Evolutionary conservation across 2,797 vertebrate species (phyloP), one percentile per base, ranked within the genome.

Genomic region (Enteromius argenteus): DNA sequence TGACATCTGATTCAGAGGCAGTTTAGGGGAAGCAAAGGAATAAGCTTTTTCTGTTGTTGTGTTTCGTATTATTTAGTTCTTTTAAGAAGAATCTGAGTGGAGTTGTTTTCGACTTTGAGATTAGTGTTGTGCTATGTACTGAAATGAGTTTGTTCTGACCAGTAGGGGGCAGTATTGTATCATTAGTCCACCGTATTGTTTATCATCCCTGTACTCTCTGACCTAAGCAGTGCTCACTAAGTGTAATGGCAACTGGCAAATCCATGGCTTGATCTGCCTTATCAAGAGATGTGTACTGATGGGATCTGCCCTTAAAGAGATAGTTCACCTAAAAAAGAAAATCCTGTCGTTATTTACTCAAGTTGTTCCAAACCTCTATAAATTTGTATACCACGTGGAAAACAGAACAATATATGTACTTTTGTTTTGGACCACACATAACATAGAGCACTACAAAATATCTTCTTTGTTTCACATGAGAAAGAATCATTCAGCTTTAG

Each of bases 131-230:
- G 15, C 8, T 30, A 0, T 35, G 19, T 37, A 4, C 27, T n/a
- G 6, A 62, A 58, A n/a, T 69, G 4, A 42, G 73, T 46, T 30
- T 79, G 23, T 44, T 78, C 46, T 84, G 56, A 49, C 90, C 94
- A 94, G 39, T 83, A 68, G 95, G 88, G 92, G 93, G 93, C 93
- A 94, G 91, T 93, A 90, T 92, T 93, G 91, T 78, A 90, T 89
- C 87, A 90, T 86, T 5, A 8, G 13, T 84, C 35, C 46, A 2
- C 5, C 32, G 7, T 68, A 13, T 10, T 21, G 58, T 32, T 73
- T 69, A 21, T 32, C 0, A 2, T 72, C 69, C 10, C 17, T 32
- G 17, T 21, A 13, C 71, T 19, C n/a, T 46, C 14, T 46, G 68
- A 46, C 42, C 23, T 15, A 17, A 44, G 68, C 49, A 69, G 78